Evolutionary conservation across 2,888 invertebrate genomes (phyloP).

Genomic region (Lathronympha strigana): DNA sequence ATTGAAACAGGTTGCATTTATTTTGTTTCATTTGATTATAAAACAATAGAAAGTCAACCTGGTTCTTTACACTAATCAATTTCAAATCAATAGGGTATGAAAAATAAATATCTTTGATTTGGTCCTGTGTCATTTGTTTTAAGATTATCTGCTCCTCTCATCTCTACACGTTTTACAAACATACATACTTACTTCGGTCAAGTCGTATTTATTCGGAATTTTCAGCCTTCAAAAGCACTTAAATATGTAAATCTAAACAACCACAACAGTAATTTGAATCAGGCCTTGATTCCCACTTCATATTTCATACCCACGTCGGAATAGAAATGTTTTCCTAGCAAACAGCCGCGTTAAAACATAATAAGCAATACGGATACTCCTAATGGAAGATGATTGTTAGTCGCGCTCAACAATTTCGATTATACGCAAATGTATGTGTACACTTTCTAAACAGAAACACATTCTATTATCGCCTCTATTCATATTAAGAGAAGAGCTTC

Average conservation of each 20-base stretch:
- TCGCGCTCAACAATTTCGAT: conserved; percentile 43
- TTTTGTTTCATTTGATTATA: too few species aligned
- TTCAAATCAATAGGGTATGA: too few species aligned
- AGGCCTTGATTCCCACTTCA: conserved; percentile 21
- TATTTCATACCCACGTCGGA: conserved; percentile 17
- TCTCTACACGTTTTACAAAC: too few species aligned
- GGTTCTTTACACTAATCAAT: too few species aligned
- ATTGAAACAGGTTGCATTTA: too few species aligned
- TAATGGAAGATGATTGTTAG: conserved; percentile 50
- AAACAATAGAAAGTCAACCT: too few species aligned
- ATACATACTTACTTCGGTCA: too few species aligned
- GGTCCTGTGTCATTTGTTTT: too few species aligned
- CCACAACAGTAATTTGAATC: conserved; percentile 9
- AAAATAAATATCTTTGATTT: too few species aligned
- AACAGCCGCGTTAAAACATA: conserved; percentile 44
- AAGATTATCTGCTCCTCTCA: too few species aligned
- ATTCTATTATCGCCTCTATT: conserved; percentile 28
- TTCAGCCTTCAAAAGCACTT: neutral
- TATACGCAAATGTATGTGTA: conserved; percentile 15
- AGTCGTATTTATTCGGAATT: neutral
- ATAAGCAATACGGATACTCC: conserved; percentile 45
- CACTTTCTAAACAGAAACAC: neutral
- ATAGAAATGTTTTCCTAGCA: conserved; percentile 37
- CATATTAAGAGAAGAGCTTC: neutral
- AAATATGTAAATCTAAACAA: neutral